phyloP scores from a whole-genome alignment of 2,113 vertebrate species.

The Tragelaphus strepsiceros region DNA sequence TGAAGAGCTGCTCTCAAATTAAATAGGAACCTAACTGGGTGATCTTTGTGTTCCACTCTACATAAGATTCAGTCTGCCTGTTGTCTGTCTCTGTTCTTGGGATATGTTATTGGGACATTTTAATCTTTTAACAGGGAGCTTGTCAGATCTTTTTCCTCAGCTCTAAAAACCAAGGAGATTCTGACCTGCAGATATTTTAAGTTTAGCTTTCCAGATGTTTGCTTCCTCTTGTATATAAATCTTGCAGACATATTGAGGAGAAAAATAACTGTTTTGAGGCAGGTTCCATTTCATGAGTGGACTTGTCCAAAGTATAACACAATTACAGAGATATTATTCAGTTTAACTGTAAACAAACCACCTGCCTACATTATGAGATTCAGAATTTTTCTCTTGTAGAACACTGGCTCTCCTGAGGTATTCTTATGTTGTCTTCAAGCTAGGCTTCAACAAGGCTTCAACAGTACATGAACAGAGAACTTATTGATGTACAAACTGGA shows the following conservation, averaged over 20 bases:
- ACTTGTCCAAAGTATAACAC: background rate
- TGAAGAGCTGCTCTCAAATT: background rate
- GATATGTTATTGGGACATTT: background rate
- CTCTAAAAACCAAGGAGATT: background rate
- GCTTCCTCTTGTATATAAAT: background rate
- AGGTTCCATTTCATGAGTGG: background rate
- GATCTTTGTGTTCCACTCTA: background rate
- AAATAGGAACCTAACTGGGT: background rate
- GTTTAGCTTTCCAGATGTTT: background rate
- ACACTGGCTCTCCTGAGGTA: background rate
- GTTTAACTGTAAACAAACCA: background rate
- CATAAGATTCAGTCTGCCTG: background rate
- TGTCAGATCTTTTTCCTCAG: background rate
- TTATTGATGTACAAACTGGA: background rate
- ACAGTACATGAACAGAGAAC: background rate
- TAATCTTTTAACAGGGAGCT: background rate
- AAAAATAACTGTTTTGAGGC: background rate
- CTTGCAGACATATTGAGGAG: background rate
- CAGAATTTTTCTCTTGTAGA: background rate
- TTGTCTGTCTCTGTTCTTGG: background rate
- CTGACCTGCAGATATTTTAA: background rate
- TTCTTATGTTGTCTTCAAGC: background rate
- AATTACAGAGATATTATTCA: background rate
- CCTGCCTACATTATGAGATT: background rate
- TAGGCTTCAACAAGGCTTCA: background rate